Conservation (phyloP, 2,888 invertebrate species). For the Harpagoxenus sublaevis region DNA sequence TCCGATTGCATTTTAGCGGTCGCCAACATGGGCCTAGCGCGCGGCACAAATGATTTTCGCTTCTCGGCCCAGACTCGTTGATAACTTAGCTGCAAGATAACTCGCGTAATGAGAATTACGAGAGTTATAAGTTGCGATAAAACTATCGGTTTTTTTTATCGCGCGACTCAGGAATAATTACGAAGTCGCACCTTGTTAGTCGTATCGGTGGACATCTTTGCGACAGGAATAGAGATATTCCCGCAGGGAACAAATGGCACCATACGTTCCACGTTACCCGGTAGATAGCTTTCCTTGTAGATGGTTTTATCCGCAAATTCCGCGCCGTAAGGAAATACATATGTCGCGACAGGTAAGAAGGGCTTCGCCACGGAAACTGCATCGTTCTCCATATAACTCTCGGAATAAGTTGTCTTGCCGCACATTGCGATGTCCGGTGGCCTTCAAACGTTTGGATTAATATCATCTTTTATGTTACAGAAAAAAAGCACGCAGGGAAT, state of each 20-base stretch:
- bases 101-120: not conserved
- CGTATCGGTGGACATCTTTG: slow-evolving; percentile 81
- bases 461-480: slow-evolving; percentile 2
- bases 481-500: not conserved
- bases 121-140: not conserved
- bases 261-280: slow-evolving; percentile 67
- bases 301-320: slow-evolving; percentile 72
- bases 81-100: slow-evolving; percentile 81
- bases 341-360: slow-evolving; percentile 67
- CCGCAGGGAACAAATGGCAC: slow-evolving; percentile 76
- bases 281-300: slow-evolving; percentile 81
- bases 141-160: not conserved
- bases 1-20: slow-evolving; percentile 81
- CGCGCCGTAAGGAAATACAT: slow-evolving; percentile 70
- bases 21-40: slow-evolving; percentile 76
- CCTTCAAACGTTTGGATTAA: slow-evolving; percentile 68
- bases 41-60: slow-evolving; percentile 78
- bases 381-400: slow-evolving; percentile 80
- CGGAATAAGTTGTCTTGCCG: slow-evolving; percentile 82
- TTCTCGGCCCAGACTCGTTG: slow-evolving; percentile 80
- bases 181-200: slow-evolving; percentile 82
- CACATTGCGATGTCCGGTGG: slow-evolving; percentile 79
- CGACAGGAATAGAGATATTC: slow-evolving; percentile 77
- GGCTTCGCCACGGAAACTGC: slow-evolving; percentile 70
- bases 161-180: not conserved